phyloP scores from a whole-genome alignment of 2,888 invertebrate species.

The Lysandra bellargus region DNA sequence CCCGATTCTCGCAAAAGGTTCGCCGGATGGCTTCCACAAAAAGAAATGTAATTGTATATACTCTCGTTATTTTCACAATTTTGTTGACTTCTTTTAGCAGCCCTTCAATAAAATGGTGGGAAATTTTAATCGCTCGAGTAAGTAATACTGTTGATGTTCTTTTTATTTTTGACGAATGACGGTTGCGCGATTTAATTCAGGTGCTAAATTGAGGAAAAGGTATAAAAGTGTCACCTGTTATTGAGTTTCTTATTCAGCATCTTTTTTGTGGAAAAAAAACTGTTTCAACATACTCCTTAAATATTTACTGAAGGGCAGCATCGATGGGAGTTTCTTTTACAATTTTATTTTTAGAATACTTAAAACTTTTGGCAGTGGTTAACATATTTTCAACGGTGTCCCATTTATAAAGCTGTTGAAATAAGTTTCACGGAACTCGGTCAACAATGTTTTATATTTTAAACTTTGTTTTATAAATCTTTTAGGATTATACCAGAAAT shows the following conservation, averaged over 20 bases:
- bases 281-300: neutral
- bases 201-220: neutral
- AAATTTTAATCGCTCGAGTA: constrained; percentile 13
- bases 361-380: constrained; percentile 23
- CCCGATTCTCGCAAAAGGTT: constrained; percentile 64
- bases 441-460: neutral
- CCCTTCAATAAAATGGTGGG: constrained; percentile 23
- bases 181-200: neutral
- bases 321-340: neutral
- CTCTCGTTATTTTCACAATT: constrained; percentile 56
- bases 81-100: constrained; percentile 26
- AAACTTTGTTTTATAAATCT: neutral
- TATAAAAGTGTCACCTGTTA: neutral
- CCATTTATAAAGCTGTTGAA: constrained; percentile 22
- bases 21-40: constrained; percentile 51
- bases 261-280: neutral
- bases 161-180: neutral
- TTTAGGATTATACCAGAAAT: neutral
- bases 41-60: constrained; percentile 57
- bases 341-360: constrained; percentile 18
- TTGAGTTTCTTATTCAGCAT: neutral
- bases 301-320: constrained; percentile 1
- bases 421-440: constrained; percentile 20
- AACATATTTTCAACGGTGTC: constrained; percentile 11
- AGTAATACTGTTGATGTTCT: constrained; percentile 3